Evolutionary conservation across 2,797 vertebrate genomes (phyloP).

Genomic region (Lithobates pipiens): DNA sequence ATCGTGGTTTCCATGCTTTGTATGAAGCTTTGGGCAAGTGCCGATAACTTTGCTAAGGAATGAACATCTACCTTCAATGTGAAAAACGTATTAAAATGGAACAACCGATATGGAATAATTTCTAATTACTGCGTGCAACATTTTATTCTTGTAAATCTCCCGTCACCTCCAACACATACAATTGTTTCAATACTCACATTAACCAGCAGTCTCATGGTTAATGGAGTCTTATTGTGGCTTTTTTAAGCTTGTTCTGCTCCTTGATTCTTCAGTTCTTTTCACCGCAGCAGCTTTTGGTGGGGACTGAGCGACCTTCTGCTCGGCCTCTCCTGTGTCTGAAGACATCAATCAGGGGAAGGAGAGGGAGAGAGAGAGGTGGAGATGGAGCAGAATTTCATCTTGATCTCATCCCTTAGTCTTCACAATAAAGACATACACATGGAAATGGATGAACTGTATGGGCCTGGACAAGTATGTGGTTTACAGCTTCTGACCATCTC

Average conservation of each 20-base stretch:
- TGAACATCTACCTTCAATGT: background rate
- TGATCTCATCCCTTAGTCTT: slow-evolving; percentile 30
- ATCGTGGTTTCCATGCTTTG: background rate
- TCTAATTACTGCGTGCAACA: no score
- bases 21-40: background rate
- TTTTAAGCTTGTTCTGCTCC: slow-evolving; percentile 58
- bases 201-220: slow-evolving; percentile 61
- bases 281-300: slow-evolving; percentile 25
- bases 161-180: background rate
- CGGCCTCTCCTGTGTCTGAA: slow-evolving; percentile 58
- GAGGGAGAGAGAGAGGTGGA: slow-evolving; percentile 1
- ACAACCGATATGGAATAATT: background rate
- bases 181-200: slow-evolving; percentile 55
- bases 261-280: slow-evolving; percentile 52
- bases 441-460: slow-evolving; percentile 17
- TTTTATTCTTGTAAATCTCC: no score
- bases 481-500: background rate
- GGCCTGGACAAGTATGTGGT: background rate
- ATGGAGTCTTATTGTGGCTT: slow-evolving; percentile 58
- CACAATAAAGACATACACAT: slow-evolving; percentile 36
- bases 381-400: slow-evolving; percentile 18
- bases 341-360: slow-evolving; percentile 47
- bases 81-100: background rate
- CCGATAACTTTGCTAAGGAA: background rate
- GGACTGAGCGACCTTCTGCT: slow-evolving; percentile 51